Base-by-base conservation (phyloP, 1,140 invertebrate genomes). In the Choristoneura fumiferana region DNA sequence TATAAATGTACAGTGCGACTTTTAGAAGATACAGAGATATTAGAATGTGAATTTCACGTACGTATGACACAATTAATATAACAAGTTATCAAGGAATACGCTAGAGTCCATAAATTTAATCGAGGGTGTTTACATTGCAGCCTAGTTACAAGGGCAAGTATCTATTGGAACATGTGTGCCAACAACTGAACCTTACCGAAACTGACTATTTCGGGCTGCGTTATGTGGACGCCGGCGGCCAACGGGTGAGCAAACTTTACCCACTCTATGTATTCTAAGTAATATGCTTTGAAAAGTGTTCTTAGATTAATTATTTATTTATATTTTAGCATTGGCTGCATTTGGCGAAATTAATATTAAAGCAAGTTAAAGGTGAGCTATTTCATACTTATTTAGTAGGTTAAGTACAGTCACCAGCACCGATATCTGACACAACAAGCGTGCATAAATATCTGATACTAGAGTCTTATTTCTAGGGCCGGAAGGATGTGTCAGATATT, bases 121-220 rank as follows among this genome's bases (percentile, higher is more conserved):
- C 64, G 22, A 40, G 45, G 58, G 39, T 35, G 53, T 73, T 73
- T 33, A 59, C 64, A 55, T 92, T 94, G 49, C 90, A 99, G 98
- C 94, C 95, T 69, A 95, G 96, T 81, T 95, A 98, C 75, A 97
- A 97, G 89, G 98, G 98, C 58, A 96, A 96, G 85, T 96, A 95
- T 89, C 92, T 99, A 54, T 89, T 99, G 76, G 97, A 99, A 80
- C 95, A 96, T 92, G 95, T 98, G 57, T 99, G 97, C 87, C 94
- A 96, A 70, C 95, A 98, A 79, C 91, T 99, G 58, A 97, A 98
- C 90, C 93, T 99, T 65, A 92, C 96, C 62, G 98, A 99, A 90
- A 98, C 96, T 73, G 98, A 99, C 90, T 99, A 99, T 89, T 99
- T 99, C 90, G 98, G 98, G 6, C 92, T 99, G 17, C 92, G 97